Percentiles rank a stretch among this genome's conserved stretches.
phyloP scores from a whole-genome alignment of 2,888 invertebrate species.

The Cryptophagus acutangulus region DNA sequence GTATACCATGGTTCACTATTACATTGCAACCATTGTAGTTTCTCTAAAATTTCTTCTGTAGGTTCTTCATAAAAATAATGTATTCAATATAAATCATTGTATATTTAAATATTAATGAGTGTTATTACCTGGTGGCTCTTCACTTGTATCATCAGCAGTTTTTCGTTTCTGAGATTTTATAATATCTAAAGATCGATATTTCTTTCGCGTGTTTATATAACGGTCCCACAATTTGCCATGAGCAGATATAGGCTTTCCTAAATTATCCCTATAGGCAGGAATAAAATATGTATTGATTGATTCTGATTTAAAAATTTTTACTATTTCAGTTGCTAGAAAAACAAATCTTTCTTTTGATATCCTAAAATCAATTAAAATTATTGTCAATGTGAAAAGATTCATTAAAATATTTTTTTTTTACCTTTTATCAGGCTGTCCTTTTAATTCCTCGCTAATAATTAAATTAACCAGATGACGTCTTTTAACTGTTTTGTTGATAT shows the following conservation, averaged over 20 bases:
- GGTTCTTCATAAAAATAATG: neutral
- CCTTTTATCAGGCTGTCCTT: too few species aligned
- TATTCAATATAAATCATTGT: neutral
- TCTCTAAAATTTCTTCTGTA: neutral
- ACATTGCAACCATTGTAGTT: neutral
- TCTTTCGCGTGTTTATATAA: neutral
- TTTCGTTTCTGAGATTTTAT: neutral
- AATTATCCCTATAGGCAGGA: neutral
- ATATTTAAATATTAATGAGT: neutral
- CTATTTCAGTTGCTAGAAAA: neutral
- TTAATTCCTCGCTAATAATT: too few species aligned
- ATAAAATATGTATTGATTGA: neutral
- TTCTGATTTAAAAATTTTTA: neutral
- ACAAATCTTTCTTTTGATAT: neutral
- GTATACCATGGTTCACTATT: neutral
- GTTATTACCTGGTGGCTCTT: neutral
- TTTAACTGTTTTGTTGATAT: too few species aligned
- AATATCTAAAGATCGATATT: constrained; percentile 2
- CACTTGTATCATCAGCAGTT: neutral
- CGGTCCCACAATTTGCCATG: constrained; percentile 5
- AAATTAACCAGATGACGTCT: too few species aligned
- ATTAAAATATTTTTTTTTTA: too few species aligned
- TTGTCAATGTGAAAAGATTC: too few species aligned
- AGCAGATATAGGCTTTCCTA: neutral
- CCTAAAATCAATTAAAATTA: too few species aligned